phyloP scores from a whole-genome alignment of 23 tunicate genomes.

The Ascidia mentula region DNA sequence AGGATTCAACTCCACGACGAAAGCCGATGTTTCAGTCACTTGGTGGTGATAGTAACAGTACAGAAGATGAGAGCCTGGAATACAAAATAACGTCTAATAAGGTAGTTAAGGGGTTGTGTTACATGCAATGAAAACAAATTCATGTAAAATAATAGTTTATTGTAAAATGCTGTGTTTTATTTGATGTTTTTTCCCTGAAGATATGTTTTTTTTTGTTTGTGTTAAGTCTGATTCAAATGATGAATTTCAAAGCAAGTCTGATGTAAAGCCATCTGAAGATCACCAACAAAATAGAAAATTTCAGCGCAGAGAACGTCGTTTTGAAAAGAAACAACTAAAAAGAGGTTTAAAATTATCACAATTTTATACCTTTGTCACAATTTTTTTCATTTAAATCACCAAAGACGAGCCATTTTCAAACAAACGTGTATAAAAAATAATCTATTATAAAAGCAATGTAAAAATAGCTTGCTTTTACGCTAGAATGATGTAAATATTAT shows the following conservation, averaged over 20 bases:
- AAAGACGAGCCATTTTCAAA: too few relatives aligned
- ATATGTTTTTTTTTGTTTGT: not conserved
- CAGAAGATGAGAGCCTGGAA: conserved; percentile 21
- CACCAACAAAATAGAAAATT: not conserved
- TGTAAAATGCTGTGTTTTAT: too few relatives aligned
- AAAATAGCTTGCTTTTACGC: too few relatives aligned
- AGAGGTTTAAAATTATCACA: not conserved
- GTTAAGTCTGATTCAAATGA: not conserved
- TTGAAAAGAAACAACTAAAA: not conserved
- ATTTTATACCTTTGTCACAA: too few relatives aligned
- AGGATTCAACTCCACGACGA: not conserved
- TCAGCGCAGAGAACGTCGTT: not conserved
- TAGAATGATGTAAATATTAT: too few relatives aligned
- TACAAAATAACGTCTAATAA: not conserved
- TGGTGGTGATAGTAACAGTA: conserved; percentile 22
- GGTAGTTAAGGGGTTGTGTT: too few relatives aligned
- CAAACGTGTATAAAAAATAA: too few relatives aligned
- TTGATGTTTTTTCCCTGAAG: too few relatives aligned
- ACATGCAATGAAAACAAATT: too few relatives aligned
- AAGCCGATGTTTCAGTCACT: not conserved
- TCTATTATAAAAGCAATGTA: too few relatives aligned
- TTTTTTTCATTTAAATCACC: too few relatives aligned
- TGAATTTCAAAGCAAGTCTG: not conserved
- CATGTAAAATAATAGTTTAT: too few relatives aligned
- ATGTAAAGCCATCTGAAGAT: not conserved